These are phyloP conservation scores for Hippocampus zosterae DNA, from an alignment of 2,113 vertebrate species.

Conservation along the genomic window DNA sequence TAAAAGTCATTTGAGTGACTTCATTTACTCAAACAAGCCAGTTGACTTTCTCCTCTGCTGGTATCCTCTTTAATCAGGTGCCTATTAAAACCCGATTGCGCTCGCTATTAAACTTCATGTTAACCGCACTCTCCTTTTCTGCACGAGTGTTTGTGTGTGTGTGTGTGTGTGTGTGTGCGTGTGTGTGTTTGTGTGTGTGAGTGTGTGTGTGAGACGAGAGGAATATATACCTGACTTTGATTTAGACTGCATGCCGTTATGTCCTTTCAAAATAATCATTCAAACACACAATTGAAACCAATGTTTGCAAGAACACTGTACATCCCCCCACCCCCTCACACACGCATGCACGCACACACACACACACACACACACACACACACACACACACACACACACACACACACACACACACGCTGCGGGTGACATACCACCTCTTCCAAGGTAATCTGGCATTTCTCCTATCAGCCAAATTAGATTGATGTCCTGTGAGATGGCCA, in stretches of 20 bases:
- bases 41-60: conserved; percentile 61
- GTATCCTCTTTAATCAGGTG: conserved; percentile 71
- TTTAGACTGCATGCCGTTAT: not conserved
- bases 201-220: not conserved
- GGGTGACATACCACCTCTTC: conserved; percentile 40
- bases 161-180: too few relatives aligned
- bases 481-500: conserved; percentile 32
- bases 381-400: not conserved
- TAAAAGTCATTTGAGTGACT: conserved; percentile 41
- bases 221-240: conserved; percentile 13
- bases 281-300: not conserved
- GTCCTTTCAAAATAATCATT: not conserved
- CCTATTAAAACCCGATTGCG: conserved; percentile 69
- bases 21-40: conserved; percentile 66
- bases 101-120: conserved; percentile 47
- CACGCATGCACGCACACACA: too few relatives aligned
- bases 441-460: conserved; percentile 53
- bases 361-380: conserved; percentile 1
- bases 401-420: conserved; percentile 14
- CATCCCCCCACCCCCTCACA: too few relatives aligned
- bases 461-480: conserved; percentile 53
- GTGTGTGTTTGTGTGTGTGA: too few relatives aligned
- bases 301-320: conserved; percentile 2
- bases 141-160: conserved; percentile 3
- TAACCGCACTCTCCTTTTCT: conserved; percentile 40